These are phyloP conservation scores for Leptopilina myrica DNA, from an alignment of 2,888 invertebrate species.

Conservation along the genomic window DNA sequence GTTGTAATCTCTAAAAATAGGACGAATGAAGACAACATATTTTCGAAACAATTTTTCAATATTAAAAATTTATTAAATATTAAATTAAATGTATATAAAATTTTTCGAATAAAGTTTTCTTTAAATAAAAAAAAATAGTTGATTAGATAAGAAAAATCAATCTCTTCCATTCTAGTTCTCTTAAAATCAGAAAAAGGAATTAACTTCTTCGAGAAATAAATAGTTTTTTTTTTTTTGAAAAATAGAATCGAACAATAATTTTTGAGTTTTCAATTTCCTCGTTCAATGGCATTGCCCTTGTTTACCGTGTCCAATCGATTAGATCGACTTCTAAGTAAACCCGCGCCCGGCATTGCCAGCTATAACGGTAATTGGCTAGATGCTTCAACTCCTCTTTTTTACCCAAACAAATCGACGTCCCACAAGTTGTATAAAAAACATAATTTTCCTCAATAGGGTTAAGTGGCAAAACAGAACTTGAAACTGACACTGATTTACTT, in stretches of 20 bases:
- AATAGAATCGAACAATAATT: background rate
- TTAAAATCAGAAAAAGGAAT: too few relatives aligned
- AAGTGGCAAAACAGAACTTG: background rate
- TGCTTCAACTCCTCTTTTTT: background rate
- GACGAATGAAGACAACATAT: too few relatives aligned
- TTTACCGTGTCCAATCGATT: conserved; percentile 22
- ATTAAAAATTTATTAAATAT: too few relatives aligned
- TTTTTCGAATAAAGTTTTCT: too few relatives aligned
- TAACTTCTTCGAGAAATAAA: background rate
- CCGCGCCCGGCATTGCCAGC: background rate
- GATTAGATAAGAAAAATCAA: too few relatives aligned
- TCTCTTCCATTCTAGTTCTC: too few relatives aligned
- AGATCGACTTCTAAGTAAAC: background rate
- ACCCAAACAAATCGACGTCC: background rate
- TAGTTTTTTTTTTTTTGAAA: background rate
- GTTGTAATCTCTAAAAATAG: too few relatives aligned
- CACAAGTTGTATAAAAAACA: conserved; percentile 1
- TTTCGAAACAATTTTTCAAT: too few relatives aligned
- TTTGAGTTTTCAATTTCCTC: conserved; percentile 4
- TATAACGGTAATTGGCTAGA: conserved; percentile 18
- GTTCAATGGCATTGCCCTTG: conserved; percentile 10
- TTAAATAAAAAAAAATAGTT: too few relatives aligned
- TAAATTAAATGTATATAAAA: too few relatives aligned
- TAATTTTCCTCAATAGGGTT: conserved; percentile 14
- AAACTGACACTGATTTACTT: conserved; percentile 5